A percentile compares a stretch with the other conserved stretches of the same genome.
phyloP scores from a whole-genome alignment of 2,113 vertebrate species.

The Balaeniceps rex region DNA sequence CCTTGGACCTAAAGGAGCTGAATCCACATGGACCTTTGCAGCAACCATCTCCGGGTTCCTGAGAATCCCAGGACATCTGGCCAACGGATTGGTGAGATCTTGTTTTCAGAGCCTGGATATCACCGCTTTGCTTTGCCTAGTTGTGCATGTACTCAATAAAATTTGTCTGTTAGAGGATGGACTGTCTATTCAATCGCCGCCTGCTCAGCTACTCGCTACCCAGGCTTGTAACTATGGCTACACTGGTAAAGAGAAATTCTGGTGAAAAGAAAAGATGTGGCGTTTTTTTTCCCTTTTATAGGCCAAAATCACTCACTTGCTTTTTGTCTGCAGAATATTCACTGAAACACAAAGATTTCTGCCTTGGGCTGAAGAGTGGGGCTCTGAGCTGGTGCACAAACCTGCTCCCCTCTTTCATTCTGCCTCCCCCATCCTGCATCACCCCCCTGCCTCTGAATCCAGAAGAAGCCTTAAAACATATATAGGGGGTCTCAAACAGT shows the following conservation, averaged over 20 bases:
- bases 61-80: neutral
- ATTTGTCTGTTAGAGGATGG: neutral
- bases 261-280: neutral
- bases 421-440: neutral
- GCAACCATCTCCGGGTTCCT: neutral
- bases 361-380: neutral
- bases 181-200: neutral
- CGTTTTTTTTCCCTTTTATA: neutral
- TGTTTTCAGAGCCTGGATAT: neutral
- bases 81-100: constrained; percentile 15
- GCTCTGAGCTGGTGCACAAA: neutral
- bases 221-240: neutral
- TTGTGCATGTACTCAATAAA: constrained; percentile 20
- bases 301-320: neutral
- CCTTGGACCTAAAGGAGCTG: neutral
- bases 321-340: neutral
- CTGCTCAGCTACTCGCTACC: neutral
- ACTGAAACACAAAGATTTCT: neutral
- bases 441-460: neutral
- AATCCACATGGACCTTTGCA: constrained; percentile 20
- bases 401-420: neutral
- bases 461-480: neutral
- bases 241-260: neutral
- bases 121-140: neutral
- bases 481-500: neutral